phyloP scores from a whole-genome alignment of 2,113 vertebrate genomes.

The Heloderma charlesbogerti region DNA sequence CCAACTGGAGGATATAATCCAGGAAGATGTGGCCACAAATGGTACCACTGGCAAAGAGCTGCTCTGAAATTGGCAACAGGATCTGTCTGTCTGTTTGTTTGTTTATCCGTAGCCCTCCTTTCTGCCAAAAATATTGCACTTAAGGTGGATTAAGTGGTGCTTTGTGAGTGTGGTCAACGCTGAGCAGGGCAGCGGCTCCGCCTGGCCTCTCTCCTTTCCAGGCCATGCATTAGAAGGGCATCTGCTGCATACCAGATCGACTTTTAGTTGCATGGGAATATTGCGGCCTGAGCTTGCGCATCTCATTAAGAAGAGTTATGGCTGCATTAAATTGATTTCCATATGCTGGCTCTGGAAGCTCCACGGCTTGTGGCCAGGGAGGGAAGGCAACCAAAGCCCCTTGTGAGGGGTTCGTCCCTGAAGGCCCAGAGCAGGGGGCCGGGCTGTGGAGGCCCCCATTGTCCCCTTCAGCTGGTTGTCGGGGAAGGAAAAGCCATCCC shows the following conservation, averaged over 20 bases:
- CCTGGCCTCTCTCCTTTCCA: not conserved
- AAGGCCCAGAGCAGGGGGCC: not conserved
- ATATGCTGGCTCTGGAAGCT: not conserved
- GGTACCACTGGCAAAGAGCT: not conserved
- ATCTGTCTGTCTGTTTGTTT: no score
- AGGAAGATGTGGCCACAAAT: not conserved
- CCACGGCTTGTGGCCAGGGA: not conserved
- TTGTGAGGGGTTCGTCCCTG: not conserved
- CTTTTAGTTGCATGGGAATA: not conserved
- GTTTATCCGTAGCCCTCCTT: no score
- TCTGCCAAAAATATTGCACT: no score
- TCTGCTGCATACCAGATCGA: no score
- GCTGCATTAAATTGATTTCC: not conserved
- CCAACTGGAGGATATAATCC: not conserved
- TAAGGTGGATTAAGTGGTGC: not conserved
- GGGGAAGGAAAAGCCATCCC: not conserved
- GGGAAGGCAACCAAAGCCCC: not conserved
- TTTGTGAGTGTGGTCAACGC: not conserved
- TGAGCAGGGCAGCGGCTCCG: no score
- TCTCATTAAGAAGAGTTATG: not conserved
- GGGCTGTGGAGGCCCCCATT: no score
- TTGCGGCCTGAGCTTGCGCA: not conserved
- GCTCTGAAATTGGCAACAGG: not conserved
- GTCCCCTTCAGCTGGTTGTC: not conserved
- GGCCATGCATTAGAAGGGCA: not conserved